These are phyloP conservation scores for Eubucco bourcierii DNA, from an alignment of 2,113 vertebrate genomes.

Conservation along the genomic window DNA sequence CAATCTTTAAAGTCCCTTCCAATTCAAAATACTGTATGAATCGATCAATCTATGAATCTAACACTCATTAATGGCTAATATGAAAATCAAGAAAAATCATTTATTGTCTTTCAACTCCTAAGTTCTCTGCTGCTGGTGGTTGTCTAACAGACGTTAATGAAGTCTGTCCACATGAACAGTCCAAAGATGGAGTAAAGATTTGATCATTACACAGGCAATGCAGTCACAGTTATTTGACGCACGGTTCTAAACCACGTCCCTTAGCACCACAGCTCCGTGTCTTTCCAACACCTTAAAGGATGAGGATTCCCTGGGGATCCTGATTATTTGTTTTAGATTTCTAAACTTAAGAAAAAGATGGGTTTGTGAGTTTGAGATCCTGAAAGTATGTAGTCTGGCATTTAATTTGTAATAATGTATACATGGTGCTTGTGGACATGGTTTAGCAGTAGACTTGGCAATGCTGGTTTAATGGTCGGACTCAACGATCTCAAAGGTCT, in stretches of 20 bases:
- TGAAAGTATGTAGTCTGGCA: background rate
- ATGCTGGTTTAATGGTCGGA: no score
- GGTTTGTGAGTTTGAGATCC: background rate
- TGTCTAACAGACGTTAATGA: background rate
- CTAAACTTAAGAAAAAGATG: background rate
- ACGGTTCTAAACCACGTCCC: no score
- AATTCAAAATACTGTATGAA: no score
- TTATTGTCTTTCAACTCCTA: background rate
- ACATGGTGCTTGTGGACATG: no score
- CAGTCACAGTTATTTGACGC: background rate
- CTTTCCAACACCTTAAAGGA: no score
- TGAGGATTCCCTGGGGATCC: no score
- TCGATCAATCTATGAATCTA: background rate
- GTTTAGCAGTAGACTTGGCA: no score
- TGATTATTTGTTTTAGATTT: background rate
- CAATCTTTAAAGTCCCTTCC: no score
- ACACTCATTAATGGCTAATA: background rate
- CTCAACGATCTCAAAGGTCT: no score
- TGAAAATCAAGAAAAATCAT: background rate
- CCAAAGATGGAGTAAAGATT: background rate
- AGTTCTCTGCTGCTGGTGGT: background rate
- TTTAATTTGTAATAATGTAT: background rate
- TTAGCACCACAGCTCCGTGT: no score
- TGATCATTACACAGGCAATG: background rate
- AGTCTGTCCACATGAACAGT: no score